Base-by-base conservation (phyloP, 2,888 invertebrate genomes). In the Lochmaea crataegi region DNA sequence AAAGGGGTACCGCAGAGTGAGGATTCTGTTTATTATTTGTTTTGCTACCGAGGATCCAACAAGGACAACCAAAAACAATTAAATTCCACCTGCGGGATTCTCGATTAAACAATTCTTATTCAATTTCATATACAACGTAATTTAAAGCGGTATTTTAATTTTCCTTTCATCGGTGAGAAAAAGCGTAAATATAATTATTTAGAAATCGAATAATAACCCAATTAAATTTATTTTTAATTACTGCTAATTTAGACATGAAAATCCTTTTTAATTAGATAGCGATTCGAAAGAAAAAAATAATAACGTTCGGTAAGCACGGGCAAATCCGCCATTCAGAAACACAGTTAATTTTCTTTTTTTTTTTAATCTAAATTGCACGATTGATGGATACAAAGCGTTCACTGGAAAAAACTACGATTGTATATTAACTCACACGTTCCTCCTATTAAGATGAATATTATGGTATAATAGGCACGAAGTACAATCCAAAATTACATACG, bases 351-450 rank as follows among this genome's bases (percentile, higher is more conserved):
- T 77, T n/a, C n/a, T n/a, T n/a, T 76, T 76, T 77, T 77, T 76
- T 76, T 77, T 76, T 76, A 77, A 79, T 78, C 79, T 79, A 78
- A 77, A 80, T 80, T 80, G 79, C 80, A 80, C 79, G 75, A 78
- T 72, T 78, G 75, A 75, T 77, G 75, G 76, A 78, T 73, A 76
- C 76, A 77, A 80, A 80, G 79, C 79, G 75, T 75, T 65, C 61
- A 68, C 73, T 78, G 77, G 77, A 78, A 78, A 79, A 68, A 22
- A 60, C 58, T 70, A 68, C 9, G 26, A 60, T 63, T 41, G 65
- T 60, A 51, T 69, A 72, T 73, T 74, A 75, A 74, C 76, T 76
- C 80, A 77, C 79, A 79, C 75, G 12, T 58, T 74, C 71, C 76
- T 80, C 77, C 69, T 72, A 60, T 51, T 51, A 60, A 16, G 60